Evolutionary conservation across 2,888 invertebrate species (phyloP).

Genomic region (Troides aeacus): DNA sequence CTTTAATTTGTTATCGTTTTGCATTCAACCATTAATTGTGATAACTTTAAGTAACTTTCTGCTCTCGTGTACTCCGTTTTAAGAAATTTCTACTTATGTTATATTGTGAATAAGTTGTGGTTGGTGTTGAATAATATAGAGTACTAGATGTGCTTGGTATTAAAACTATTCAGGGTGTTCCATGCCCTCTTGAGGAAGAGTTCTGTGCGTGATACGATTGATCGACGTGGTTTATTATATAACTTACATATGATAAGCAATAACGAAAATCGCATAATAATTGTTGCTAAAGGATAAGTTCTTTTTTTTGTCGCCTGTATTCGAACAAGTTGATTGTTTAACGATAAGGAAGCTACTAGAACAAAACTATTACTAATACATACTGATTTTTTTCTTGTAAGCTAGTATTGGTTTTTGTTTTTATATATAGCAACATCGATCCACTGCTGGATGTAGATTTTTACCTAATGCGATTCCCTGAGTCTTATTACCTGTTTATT

Average conservation of each 20-base stretch:
- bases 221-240: too few relatives aligned
- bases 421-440: too few relatives aligned
- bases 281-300: too few relatives aligned
- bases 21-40: constrained; percentile 7
- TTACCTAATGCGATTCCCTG: too few relatives aligned
- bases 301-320: too few relatives aligned
- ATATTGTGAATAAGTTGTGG: constrained; percentile 43
- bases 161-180: constrained; percentile 30
- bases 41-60: constrained; percentile 5
- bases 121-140: constrained; percentile 46
- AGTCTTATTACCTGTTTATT: too few relatives aligned
- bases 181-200: neutral
- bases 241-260: neutral
- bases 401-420: too few relatives aligned
- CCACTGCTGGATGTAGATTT: too few relatives aligned
- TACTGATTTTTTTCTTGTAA: too few relatives aligned
- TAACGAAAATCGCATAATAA: neutral
- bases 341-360: too few relatives aligned
- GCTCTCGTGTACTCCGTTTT: constrained; percentile 20
- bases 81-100: constrained; percentile 28
- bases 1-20: constrained; percentile 2
- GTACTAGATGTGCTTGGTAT: constrained; percentile 39
- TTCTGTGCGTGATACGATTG: neutral
- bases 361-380: too few relatives aligned
- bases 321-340: too few relatives aligned